phyloP scores from a whole-genome alignment of 2,888 invertebrate genomes.

The Drosophila engyochracea region DNA sequence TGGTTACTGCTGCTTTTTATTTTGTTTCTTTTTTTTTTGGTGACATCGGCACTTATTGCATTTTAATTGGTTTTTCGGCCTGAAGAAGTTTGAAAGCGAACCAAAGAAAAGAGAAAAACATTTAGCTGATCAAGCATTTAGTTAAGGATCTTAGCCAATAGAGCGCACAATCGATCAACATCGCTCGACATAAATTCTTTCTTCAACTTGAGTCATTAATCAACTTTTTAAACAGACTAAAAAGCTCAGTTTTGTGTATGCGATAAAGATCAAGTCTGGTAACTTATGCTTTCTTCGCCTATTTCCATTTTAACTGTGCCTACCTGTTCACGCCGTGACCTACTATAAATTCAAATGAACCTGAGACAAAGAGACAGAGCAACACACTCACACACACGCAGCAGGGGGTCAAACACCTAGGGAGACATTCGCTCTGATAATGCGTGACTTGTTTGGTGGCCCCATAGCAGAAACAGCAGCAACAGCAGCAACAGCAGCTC shows the following conservation, averaged over 20 bases:
- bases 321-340: constrained; percentile 68
- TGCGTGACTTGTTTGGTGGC: constrained; percentile 69
- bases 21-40: constrained; percentile 12
- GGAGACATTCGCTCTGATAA: constrained; percentile 68
- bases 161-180: constrained; percentile 33
- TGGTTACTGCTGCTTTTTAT: constrained; percentile 6
- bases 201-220: constrained; percentile 40
- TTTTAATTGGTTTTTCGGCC: constrained; percentile 67
- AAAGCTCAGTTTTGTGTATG: constrained; percentile 30
- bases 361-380: constrained; percentile 29
- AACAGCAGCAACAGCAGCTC: constrained; percentile 36
- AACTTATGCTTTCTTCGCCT: constrained; percentile 70
- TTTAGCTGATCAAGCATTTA: constrained; percentile 48
- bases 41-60: constrained; percentile 58
- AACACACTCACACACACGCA: not conserved
- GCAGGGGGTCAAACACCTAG: constrained; percentile 67
- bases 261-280: constrained; percentile 61
- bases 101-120: constrained; percentile 9
- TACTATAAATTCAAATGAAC: constrained; percentile 71
- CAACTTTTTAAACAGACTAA: constrained; percentile 35
- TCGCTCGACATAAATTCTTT: constrained; percentile 30
- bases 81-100: constrained; percentile 50
- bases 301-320: constrained; percentile 42
- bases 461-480: constrained; percentile 31
- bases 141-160: constrained; percentile 45